Conservation (phyloP, 2,113 vertebrate species). For the Rhadina sibilatrix region DNA sequence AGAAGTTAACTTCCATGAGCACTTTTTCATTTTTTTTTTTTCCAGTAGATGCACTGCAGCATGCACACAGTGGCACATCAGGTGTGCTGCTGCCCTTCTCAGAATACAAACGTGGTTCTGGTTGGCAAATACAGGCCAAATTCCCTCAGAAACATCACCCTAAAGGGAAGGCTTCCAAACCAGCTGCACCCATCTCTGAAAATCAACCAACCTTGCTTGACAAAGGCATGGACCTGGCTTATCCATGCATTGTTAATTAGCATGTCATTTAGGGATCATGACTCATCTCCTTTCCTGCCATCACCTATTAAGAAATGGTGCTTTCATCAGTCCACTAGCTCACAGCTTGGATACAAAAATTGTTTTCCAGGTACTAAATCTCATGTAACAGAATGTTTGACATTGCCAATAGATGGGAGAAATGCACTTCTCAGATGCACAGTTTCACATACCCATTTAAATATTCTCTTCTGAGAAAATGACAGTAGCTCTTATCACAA, state of each 20-base stretch:
- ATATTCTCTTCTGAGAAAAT: slow-evolving; percentile 45
- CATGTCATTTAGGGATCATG: background rate
- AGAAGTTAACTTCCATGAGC: background rate
- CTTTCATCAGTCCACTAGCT: background rate
- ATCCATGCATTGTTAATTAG: background rate
- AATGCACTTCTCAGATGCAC: background rate
- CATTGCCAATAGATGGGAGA: background rate
- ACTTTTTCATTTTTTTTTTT: background rate
- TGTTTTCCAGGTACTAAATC: background rate
- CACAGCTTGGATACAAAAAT: background rate
- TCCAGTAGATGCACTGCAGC: background rate
- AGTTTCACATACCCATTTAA: slow-evolving; percentile 37
- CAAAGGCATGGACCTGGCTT: background rate
- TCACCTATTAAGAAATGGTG: background rate
- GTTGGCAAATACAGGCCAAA: background rate
- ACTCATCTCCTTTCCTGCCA: background rate
- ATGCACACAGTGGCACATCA: fast-evolving
- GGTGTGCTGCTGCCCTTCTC: background rate
- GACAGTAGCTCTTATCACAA: slow-evolving; percentile 39
- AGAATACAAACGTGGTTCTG: background rate
- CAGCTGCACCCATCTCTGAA: background rate
- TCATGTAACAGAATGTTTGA: background rate
- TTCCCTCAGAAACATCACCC: background rate
- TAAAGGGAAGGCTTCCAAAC: background rate
- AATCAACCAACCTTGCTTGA: background rate